A percentile compares a stretch with the other conserved stretches of the same genome.
Conservation (phyloP, 2,797 vertebrate genomes). For the Chloroceryle amazona region DNA sequence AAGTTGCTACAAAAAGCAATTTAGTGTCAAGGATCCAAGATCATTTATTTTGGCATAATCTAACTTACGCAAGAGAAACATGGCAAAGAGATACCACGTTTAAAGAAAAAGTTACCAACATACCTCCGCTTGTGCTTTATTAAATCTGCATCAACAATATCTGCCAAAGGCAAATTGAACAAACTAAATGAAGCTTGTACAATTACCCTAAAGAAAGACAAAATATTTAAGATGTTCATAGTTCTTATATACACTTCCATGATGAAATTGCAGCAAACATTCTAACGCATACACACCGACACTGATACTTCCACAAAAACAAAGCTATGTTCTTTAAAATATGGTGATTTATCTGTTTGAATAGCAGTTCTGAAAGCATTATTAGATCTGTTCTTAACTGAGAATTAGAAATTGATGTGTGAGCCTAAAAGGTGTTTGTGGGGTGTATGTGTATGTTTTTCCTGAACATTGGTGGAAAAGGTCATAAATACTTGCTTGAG, state of each 20-base stretch:
- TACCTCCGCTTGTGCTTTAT: slow-evolving; percentile 89
- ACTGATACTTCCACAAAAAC: not conserved
- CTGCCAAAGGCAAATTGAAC: slow-evolving; percentile 91
- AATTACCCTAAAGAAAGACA: slow-evolving; percentile 83
- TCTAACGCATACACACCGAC: not conserved
- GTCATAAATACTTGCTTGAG: not conserved
- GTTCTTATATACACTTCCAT: not conserved
- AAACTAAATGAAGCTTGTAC: slow-evolving; percentile 90
- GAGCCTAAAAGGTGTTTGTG: not conserved
- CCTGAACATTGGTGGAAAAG: not conserved
- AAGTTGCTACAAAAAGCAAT: not conserved
- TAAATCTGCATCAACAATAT: slow-evolving; percentile 90
- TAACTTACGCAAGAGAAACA: not conserved
- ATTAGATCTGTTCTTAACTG: not conserved
- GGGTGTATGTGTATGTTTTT: not conserved
- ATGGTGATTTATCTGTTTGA: not conserved
- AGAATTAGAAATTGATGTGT: not conserved
- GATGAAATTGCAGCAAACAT: not conserved
- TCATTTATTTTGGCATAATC: not conserved
- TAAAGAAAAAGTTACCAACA: slow-evolving; percentile 22
- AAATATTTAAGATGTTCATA: not conserved
- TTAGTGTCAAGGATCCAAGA: not conserved
- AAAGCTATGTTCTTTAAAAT: not conserved
- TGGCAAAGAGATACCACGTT: not conserved
- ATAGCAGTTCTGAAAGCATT: not conserved